Base-by-base conservation (phyloP, 2,888 invertebrate genomes). In the Ichneumoninae sp. region DNA sequence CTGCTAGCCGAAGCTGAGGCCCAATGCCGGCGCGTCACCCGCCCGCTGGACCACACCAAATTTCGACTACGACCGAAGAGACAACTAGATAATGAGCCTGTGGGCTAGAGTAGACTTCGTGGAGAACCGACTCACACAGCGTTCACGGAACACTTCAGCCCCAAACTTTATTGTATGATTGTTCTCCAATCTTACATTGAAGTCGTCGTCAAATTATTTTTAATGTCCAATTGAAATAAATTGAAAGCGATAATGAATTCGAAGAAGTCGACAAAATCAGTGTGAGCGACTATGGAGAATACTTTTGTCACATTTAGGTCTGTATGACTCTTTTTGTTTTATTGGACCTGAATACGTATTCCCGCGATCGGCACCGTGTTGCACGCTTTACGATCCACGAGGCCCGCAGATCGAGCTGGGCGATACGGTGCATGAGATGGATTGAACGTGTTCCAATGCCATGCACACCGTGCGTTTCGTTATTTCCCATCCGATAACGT, bases 51-150 rank as follows among this genome's bases (percentile, higher is more conserved):
- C 87, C 84, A 73, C 81, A 80, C 83, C 76, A 83, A 83, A 78
- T 70, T 80, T 80, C 68, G 26, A 44, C 68, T 36, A 60, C 60
- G 57, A 40, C 52, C 63, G 63, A 74, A 60, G 50, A 33, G 71
- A 66, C 75, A 85, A 83, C 73, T 80, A 80, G 83, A 80, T 85
- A 85, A 85, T 80, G 73, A 83, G 85, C 54, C 76, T 63, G 73
- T 74, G 65, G 80, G 22, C 76, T 78, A 57, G 73, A 75, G 57
- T 63, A 66, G 44, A 52, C 69, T 77, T 77, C 76, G 68, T 73
- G 75, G 79, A 70, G 71, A 13, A 75, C 44, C 52, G 66, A 71
- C 71, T 52, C 54, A 22, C 54, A 40, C 50, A 65, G 54, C 78
- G 26, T 73, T 71, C 71, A 73, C 75, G 69, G 26, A 57, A 57